Conservation (phyloP, 2,113 vertebrate species). For the Stigmatopora nigra region DNA sequence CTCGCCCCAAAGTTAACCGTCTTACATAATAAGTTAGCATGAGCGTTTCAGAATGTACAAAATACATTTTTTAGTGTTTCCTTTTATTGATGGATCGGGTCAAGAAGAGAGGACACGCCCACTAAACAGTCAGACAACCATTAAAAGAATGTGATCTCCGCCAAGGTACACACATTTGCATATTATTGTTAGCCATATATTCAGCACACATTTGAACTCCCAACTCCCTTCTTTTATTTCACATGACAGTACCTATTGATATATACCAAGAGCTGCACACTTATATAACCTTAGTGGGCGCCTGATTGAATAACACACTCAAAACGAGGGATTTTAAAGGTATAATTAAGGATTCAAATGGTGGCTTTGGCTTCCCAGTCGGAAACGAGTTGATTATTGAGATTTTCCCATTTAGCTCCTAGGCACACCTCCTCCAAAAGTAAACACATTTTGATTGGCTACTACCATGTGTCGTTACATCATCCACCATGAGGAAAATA, state of each 20-base stretch:
- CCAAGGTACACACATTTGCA: not conserved
- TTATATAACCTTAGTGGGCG: not conserved
- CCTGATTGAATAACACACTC: not conserved
- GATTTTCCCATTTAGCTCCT: not conserved
- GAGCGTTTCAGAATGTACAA: not conserved
- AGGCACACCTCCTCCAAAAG: constrained; percentile 15
- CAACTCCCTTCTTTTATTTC: not conserved
- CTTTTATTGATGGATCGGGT: not conserved
- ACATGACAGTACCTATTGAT: not conserved
- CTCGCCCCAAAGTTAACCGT: too few relatives aligned
- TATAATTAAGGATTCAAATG: not conserved
- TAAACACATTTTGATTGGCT: constrained; percentile 7
- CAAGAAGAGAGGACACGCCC: not conserved
- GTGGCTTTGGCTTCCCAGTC: not conserved
- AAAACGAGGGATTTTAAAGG: not conserved
- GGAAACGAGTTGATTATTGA: not conserved
- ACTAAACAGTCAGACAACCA: not conserved
- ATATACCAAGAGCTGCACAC: not conserved
- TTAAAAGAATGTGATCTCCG: not conserved
- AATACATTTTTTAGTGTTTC: not conserved
- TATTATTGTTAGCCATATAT: not conserved
- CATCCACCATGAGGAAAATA: constrained; percentile 1
- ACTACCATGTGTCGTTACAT: constrained; percentile 5
- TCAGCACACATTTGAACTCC: not conserved
- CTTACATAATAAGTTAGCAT: not conserved